These are phyloP conservation scores for Dolichopus griseipennis DNA, from an alignment of 2,888 invertebrate species.

Conservation along the genomic window DNA sequence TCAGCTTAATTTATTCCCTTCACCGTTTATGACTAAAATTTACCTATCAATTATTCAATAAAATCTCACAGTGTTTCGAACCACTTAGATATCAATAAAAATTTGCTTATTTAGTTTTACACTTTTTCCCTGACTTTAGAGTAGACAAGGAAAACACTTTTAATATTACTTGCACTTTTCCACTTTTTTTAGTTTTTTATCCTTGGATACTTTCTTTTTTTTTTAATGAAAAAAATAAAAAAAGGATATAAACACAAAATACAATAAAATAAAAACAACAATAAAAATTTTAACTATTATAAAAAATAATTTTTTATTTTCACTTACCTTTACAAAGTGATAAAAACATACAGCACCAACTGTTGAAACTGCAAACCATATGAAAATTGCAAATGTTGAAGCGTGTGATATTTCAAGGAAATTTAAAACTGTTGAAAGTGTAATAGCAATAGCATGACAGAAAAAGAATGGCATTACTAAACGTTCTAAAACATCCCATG, in stretches of 20 bases:
- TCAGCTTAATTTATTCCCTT: no score
- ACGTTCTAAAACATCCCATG: conserved; percentile 60
- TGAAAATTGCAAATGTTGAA: conserved; percentile 68
- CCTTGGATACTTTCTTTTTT: no score
- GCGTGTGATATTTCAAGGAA: conserved; percentile 63
- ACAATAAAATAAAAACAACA: neutral
- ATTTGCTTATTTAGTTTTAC: no score
- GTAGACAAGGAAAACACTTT: no score
- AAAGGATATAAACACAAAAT: neutral
- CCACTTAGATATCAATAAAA: no score
- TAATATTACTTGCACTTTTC: no score
- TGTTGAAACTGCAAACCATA: conserved; percentile 65
- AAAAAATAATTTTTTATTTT: neutral
- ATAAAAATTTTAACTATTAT: conserved; percentile 8
- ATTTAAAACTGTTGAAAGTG: conserved; percentile 63
- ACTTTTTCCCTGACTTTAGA: no score
- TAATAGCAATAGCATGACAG: conserved; percentile 71
- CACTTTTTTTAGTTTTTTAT: no score
- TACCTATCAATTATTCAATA: no score
- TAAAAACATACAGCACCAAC: conserved; percentile 71
- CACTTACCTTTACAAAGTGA: conserved; percentile 71
- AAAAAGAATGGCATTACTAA: conserved; percentile 68
- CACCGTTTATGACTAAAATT: no score
- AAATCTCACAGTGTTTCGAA: no score
- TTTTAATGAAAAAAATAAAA: neutral